Base-by-base conservation (phyloP, 2,888 invertebrate genomes). In the Platynereis dumerilii region DNA sequence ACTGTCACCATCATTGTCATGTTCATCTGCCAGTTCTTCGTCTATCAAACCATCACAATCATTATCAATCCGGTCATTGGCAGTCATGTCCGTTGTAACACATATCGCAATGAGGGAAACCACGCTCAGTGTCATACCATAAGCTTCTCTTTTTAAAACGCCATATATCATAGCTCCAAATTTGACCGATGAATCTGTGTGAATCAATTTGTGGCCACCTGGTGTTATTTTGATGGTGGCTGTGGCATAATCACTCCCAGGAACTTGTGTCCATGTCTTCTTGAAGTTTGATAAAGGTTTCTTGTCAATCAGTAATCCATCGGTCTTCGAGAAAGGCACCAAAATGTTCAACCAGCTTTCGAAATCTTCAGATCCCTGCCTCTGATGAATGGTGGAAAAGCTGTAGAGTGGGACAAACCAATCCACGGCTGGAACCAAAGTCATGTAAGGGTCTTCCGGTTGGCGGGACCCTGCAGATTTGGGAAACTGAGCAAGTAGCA, bases 1-100 rank as follows among this genome's bases (percentile, higher is more conserved):
- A n/a, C 48, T 22, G 48, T 48, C 48, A n/a, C 48, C 48, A 48
- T 48, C 48, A 48, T 48, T 48, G 48, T 48, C 48, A 20, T 20
- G n/a, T 3, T n/a, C 20, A 48, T 48, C 48, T 12, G 22, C 20
- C n/a, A 22, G 20, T 17, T 48, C 48, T 22, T 48, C 48, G 17
- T 48, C 48, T 12, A n/a, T 48, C 5, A 20, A n/a, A 10, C 48
- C 48, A 22, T 48, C 48, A 48, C 48, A 48, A n/a, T 48, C 48
- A 48, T 48, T 48, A n/a, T 48, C 48, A 48, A 48, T 20, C 5
- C 22, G 48, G 22, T 48, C 48, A 48, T 48, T 48, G 3, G 48
- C 20, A 22, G 22, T 22, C 48, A 48, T 48, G 5, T 22, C 5
- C 5, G 48, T 48, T 5, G n/a, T n/a, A 5, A 22, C 3, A 48